Evolutionary conservation across 2,888 invertebrate species (phyloP), one percentile per base, ranked within the genome.

Genomic region (Calameuta pallipes): DNA sequence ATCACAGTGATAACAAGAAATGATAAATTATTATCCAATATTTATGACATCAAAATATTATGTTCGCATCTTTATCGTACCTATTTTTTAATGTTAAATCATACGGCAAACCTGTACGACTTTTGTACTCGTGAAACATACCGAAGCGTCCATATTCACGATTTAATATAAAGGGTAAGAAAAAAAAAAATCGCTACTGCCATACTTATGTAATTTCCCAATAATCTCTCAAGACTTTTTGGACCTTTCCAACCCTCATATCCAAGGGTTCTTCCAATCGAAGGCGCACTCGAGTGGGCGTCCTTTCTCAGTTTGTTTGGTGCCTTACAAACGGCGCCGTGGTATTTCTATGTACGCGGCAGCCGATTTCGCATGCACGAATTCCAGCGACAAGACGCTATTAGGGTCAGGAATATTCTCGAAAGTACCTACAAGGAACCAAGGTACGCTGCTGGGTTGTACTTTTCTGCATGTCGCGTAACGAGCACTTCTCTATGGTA

Each of bases 301-400:
- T 56, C 56, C 23, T 56, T 56, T 41, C 41, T 23, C 9, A 23
- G 23, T 56, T 56, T 56, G 23, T 23, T 41, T 56, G 23, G 23
- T 56, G 23, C 56, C 56, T 56, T 23, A 9, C 56, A 56, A 56
- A 56, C 23, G 56, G 56, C 23, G 1, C 56, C 9, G 23, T 23
- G 9, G 56, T 23, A 56, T 56, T 41, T 41, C 41, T 6, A 41
- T 41, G 41, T 41, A 41, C 41, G 41, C 41, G 6, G 56, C 71
- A 71, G 33, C 56, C 36, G 76, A 80, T 79, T 80, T 69, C 73
- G 74, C 79, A 77, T 80, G 79, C 80, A 77, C 36, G 77, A 79
- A 75, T 37, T 34, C 73, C 71, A 36, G n/a, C 77, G 68, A 74
- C 74, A 70, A 74, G 35, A 69, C 71, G 71, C 56, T 74, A 75